Conservation (phyloP, 2,113 vertebrate genomes). For the Dolichotis patagonum region DNA sequence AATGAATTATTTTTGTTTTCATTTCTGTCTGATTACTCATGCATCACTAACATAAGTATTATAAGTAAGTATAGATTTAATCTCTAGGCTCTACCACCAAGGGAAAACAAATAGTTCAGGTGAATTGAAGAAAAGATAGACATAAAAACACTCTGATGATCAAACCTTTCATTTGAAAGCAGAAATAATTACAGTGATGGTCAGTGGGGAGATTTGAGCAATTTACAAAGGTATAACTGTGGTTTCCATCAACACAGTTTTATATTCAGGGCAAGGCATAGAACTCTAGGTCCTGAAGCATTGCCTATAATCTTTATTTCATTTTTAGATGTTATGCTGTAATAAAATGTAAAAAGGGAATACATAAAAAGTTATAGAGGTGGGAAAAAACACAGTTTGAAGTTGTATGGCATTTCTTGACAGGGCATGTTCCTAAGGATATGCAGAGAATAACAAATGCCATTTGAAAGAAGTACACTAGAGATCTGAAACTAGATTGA, state of each 20-base stretch:
- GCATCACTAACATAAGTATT: slow-evolving; percentile 78
- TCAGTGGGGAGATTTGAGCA: slow-evolving; percentile 85
- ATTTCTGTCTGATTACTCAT: slow-evolving; percentile 72
- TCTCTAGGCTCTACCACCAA: slow-evolving; percentile 81
- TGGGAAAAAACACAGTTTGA: slow-evolving; percentile 88
- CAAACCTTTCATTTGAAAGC: slow-evolving; percentile 87
- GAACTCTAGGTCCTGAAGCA: slow-evolving; percentile 86
- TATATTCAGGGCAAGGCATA: slow-evolving; percentile 86
- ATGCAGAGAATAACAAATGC: slow-evolving; percentile 88
- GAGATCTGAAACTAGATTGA: slow-evolving; percentile 88
- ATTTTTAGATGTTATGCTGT: slow-evolving; percentile 89
- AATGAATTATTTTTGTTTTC: not conserved
- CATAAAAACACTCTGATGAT: slow-evolving; percentile 78
- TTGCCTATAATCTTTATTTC: slow-evolving; percentile 91
- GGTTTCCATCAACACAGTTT: slow-evolving; percentile 85
- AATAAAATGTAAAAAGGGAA: slow-evolving; percentile 91
- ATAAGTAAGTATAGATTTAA: slow-evolving; percentile 87
- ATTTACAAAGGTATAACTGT: slow-evolving; percentile 82
- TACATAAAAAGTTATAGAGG: slow-evolving; percentile 89
- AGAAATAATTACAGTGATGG: slow-evolving; percentile 88
- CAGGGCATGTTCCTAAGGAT: slow-evolving; percentile 88
- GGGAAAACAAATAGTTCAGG: slow-evolving; percentile 68
- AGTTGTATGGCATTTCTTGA: slow-evolving; percentile 87
- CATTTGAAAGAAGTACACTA: slow-evolving; percentile 88
- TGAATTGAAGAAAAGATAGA: slow-evolving; percentile 80